A percentile compares a stretch with the other conserved stretches of the same genome.
Conservation (phyloP, 2,113 vertebrate species). For the Arvicanthis niloticus region DNA sequence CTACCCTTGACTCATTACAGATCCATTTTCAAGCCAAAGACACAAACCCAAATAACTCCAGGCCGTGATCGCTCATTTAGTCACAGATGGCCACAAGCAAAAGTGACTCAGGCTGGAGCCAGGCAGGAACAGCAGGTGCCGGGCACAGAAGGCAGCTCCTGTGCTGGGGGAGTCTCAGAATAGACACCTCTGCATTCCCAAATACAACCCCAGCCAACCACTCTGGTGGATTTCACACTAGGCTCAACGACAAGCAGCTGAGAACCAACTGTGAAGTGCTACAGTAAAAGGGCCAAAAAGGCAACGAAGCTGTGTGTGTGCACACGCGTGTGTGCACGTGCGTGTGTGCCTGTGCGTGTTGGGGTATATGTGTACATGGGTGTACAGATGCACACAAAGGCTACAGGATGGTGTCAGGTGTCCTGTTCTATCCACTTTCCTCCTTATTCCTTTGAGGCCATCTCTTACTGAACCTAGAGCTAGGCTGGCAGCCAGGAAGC, state of each 20-base stretch:
- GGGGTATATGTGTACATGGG: neutral
- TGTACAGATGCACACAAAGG: neutral
- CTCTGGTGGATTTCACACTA: neutral
- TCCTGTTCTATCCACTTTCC: neutral
- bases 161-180: neutral
- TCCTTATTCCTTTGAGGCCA: neutral
- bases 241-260: neutral
- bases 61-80: neutral
- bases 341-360: neutral
- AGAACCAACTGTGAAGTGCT: neutral
- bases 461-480: neutral
- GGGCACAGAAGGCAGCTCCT: neutral
- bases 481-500: neutral
- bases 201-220: neutral
- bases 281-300: neutral
- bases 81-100: slow-evolving; percentile 17
- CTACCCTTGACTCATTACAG: neutral
- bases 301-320: neutral
- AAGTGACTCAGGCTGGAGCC: slow-evolving; percentile 36
- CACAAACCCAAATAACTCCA: slow-evolving; percentile 62
- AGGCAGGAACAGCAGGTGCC: slow-evolving; percentile 9
- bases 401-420: neutral
- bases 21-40: slow-evolving; percentile 36
- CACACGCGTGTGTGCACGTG: neutral
- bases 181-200: neutral